These are phyloP conservation scores for Anthopleura xanthogrammica DNA, from an alignment of 92 coral and sea anemone genomes.

Conservation along the genomic window DNA sequence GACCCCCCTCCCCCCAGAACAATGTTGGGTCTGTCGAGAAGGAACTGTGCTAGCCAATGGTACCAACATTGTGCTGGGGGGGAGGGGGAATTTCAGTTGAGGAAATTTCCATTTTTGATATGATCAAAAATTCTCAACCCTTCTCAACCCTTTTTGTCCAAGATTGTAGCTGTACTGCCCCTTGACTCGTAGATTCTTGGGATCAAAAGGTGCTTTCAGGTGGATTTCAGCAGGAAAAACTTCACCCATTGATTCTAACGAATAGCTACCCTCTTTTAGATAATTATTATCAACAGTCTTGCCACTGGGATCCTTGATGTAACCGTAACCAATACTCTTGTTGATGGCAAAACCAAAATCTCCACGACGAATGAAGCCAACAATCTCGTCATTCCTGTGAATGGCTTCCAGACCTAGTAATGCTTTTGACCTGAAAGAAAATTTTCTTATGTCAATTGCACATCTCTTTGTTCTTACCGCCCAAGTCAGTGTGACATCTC, in stretches of 20 bases:
- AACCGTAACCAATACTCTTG: constrained; percentile 89
- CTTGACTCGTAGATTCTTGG: constrained; percentile 86
- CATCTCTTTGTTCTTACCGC: background rate
- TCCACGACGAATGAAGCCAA: constrained; percentile 93
- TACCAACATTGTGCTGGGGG: no score
- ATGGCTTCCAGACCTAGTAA: constrained; percentile 94
- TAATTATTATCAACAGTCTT: constrained; percentile 63
- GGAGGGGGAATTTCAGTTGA: no score
- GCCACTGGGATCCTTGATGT: constrained; percentile 77
- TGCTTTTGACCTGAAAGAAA: constrained; percentile 74
- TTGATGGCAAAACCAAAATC: constrained; percentile 84
- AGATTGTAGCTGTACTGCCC: constrained; percentile 68
- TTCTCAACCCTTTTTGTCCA: no score
- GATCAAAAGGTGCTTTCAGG: constrained; percentile 88
- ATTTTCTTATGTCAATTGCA: background rate
- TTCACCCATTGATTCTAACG: constrained; percentile 89
- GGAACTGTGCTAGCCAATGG: no score
- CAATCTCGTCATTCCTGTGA: constrained; percentile 73
- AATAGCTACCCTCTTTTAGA: constrained; percentile 74
- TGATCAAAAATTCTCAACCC: no score
- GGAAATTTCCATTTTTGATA: no score
- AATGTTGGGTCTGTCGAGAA: no score
- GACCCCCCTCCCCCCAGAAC: no score
- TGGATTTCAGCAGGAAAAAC: constrained; percentile 69
- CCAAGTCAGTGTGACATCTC: no score